A percentile compares a stretch with the other conserved stretches of the same genome.
Conservation (phyloP, 2,113 vertebrate genomes). For the Odobenus rosmarus region DNA sequence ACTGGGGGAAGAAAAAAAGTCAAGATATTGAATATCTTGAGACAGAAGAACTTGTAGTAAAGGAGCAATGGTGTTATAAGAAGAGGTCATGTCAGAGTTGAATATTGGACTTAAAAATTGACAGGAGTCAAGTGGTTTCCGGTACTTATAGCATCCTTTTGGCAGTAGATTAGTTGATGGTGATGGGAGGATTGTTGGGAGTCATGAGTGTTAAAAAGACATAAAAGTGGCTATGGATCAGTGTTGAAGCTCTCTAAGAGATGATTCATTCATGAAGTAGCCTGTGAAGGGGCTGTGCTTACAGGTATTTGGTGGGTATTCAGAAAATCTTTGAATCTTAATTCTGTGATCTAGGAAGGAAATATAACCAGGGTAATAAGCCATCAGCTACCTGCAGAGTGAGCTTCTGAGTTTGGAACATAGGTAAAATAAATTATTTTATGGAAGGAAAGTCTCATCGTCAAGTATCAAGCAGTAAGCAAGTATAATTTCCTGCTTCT, state of each 20-base stretch:
- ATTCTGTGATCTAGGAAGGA: neutral
- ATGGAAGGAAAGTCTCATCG: neutral
- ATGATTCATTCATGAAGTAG: neutral
- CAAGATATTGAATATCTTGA: neutral
- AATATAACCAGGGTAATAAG: neutral
- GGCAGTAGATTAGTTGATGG: neutral
- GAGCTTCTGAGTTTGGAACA: neutral
- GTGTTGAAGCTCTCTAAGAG: neutral
- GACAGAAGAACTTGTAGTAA: neutral
- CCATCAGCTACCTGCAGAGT: neutral
- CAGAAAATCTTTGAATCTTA: slow-evolving; percentile 30
- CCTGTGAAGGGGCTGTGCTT: neutral
- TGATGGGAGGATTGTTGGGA: neutral
- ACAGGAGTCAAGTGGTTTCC: neutral
- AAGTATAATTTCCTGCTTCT: slow-evolving; percentile 45
- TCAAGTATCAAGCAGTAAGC: neutral
- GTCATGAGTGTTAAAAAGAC: neutral
- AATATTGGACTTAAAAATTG: neutral
- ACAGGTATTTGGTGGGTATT: neutral
- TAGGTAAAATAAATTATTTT: slow-evolving; percentile 48
- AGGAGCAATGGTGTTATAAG: neutral
- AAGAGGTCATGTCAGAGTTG: neutral
- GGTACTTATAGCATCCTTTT: neutral
- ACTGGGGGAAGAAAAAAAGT: neutral
- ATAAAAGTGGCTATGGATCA: neutral